These are phyloP conservation scores for Callipepla californica DNA, from an alignment of 2,113 vertebrate species.

Conservation along the genomic window DNA sequence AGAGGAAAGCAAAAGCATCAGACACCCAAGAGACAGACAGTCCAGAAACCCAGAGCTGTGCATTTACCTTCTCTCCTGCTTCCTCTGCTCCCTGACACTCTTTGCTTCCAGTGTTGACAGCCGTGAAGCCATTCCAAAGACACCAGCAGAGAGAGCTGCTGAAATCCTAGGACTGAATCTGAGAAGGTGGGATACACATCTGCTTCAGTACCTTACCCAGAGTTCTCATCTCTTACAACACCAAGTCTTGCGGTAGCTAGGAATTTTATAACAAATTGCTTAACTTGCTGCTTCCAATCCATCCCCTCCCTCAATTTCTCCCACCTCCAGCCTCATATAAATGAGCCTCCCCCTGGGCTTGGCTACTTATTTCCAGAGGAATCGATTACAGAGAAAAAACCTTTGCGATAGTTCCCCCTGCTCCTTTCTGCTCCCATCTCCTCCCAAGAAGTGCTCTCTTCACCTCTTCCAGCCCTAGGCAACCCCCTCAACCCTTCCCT, in stretches of 20 bases:
- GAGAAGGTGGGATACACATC: background rate
- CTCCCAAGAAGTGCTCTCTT: background rate
- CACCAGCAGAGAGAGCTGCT: background rate
- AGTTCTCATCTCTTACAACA: background rate
- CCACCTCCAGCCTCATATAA: background rate
- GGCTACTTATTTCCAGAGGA: slow-evolving; percentile 33
- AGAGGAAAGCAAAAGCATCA: background rate
- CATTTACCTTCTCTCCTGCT: background rate
- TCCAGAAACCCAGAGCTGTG: background rate
- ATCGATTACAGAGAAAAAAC: slow-evolving; percentile 11
- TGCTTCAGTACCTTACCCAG: background rate
- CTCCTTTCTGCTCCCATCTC: slow-evolving; percentile 14
- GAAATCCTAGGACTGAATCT: background rate
- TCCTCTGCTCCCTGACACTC: background rate
- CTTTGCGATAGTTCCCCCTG: background rate
- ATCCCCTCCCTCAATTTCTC: background rate
- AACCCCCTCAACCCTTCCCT: background rate
- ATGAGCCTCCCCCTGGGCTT: background rate
- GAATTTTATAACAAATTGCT: slow-evolving; percentile 49
- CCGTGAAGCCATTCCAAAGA: background rate
- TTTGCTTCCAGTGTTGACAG: background rate
- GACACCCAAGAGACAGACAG: background rate
- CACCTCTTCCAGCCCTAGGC: background rate
- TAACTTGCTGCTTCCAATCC: slow-evolving; percentile 58
- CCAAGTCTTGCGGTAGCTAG: background rate